phyloP scores from a whole-genome alignment of 2,797 vertebrate genomes.

The Taeniopygia guttata region DNA sequence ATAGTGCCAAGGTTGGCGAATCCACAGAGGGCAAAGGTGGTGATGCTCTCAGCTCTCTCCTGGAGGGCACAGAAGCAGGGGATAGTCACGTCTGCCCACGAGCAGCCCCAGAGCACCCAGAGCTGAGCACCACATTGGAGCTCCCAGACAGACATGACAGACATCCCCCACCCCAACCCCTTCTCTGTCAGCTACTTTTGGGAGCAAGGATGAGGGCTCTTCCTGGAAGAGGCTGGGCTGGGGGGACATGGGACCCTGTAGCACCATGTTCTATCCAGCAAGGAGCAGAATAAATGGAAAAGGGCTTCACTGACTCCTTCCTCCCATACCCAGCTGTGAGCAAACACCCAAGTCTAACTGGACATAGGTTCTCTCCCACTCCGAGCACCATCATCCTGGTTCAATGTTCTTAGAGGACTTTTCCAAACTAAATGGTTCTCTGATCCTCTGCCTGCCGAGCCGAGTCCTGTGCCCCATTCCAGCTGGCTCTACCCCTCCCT shows the following conservation, averaged over 20 bases:
- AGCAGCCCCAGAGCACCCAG: not conserved
- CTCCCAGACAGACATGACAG: not conserved
- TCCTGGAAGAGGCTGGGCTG: not conserved
- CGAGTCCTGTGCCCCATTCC: not conserved
- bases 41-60: slow-evolving; percentile 88
- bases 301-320: not conserved
- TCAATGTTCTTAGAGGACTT: not conserved
- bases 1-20: slow-evolving; percentile 95
- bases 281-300: not conserved
- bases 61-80: slow-evolving; percentile 58
- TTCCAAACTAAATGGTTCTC: not conserved
- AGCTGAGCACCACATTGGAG: not conserved
- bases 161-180: not conserved
- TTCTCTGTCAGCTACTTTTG: not conserved
- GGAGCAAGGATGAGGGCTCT: not conserved
- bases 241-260: not conserved
- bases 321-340: not conserved
- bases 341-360: not conserved
- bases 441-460: not conserved
- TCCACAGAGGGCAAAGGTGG: slow-evolving; percentile 91
- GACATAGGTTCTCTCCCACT: not conserved
- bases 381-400: not conserved
- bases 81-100: not conserved
- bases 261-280: not conserved
- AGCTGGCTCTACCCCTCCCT: not conserved